Percentiles rank a stretch among this genome's conserved stretches.
Conservation (phyloP, 2,797 vertebrate species). For the Silurus lanzhouensis region DNA sequence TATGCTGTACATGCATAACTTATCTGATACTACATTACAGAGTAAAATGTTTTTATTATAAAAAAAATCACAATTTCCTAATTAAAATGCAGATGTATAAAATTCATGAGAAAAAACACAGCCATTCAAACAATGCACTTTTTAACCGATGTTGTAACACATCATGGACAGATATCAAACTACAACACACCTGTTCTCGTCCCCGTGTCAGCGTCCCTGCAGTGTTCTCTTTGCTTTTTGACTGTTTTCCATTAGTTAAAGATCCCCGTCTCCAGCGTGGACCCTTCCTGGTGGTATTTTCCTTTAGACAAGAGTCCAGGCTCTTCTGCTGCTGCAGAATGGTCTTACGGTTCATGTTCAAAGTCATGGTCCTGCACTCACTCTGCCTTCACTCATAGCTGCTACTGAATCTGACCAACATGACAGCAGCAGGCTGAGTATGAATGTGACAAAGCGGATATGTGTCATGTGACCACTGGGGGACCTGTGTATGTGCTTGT, state of each 20-base stretch:
- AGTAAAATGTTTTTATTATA: background rate
- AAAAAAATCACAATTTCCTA: background rate
- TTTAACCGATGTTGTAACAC: background rate
- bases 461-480: conserved; percentile 79
- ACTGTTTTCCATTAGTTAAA: conserved; percentile 63
- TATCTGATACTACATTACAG: no score
- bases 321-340: conserved; percentile 68
- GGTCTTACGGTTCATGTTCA: conserved; percentile 76
- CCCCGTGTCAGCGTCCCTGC: conserved; percentile 71
- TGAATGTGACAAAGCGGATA: conserved; percentile 73
- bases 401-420: conserved; percentile 18
- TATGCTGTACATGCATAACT: no score
- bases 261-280: conserved; percentile 70
- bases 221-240: conserved; percentile 63
- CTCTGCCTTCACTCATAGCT: conserved; percentile 47
- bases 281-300: conserved; percentile 65
- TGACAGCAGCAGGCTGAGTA: conserved; percentile 49
- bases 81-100: background rate
- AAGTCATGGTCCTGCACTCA: conserved; percentile 63
- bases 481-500: conserved; percentile 68
- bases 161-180: background rate
- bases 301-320: conserved; percentile 63
- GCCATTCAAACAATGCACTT: background rate
- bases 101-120: background rate
- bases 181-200: conserved; percentile 78